Evolutionary conservation across 2,888 invertebrate genomes (phyloP), one percentile per base, ranked within the genome.

Genomic region (Toxonevra muliebris): DNA sequence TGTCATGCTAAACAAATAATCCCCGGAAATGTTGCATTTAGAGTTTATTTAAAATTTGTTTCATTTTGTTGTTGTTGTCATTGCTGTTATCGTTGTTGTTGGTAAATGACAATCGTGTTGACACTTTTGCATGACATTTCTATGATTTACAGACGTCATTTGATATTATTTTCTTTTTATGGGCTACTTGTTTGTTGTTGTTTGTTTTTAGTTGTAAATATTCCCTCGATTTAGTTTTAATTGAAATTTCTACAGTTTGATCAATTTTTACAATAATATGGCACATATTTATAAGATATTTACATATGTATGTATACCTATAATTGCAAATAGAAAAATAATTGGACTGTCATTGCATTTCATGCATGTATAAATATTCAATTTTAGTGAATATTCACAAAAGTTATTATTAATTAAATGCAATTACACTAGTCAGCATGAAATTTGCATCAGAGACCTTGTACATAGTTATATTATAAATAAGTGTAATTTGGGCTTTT

Each of bases 21-120:
- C 55, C 57, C 57, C 64, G 41, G 64, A 64, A 64, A 64, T 57
- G 57, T 57, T 55, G 48, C 64, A 64, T 64, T 64, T 64, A 64
- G 30, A 30, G 2, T 64, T 64, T 50, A 59, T 65, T 65, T 65
- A 58, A 59, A 53, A 58, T 65, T 65, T 57, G 48, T 13, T 30
- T 58, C 41, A 20, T 59, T 48, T 52, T 45, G 40, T 59, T n/a
- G 59, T 19, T 65, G 20, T 50, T 11, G 19, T 59, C 12, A 45
- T n/a, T 42, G 57, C 45, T 64, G 48, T 20, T 19, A 50, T 15
- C 2, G 17, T 48, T 64, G 57, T 64, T 17, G 48, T 13, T 15
- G 48, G 13, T 15, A 15, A 48, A 48, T 48, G 50, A 48, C 19
- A 45, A 17, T 57, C 41, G 58, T 58, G 53, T 8, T 65, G 65